Evolutionary conservation across 2,113 vertebrate species (phyloP).

Genomic region (Tamias sibiricus): DNA sequence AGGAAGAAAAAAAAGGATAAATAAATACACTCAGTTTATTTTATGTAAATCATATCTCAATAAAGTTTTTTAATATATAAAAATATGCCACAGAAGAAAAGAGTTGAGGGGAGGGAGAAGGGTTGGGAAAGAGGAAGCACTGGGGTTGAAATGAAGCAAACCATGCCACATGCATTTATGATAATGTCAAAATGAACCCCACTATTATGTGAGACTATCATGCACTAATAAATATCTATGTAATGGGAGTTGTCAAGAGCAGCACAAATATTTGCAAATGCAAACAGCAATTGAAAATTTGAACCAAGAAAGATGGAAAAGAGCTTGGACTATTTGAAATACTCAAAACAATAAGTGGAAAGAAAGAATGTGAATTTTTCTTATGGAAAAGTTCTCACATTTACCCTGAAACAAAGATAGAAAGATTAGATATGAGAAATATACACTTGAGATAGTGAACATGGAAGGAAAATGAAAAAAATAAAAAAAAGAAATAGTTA

Average conservation of each 20-base stretch:
- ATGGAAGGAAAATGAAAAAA: not conserved
- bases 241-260: not conserved
- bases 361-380: not conserved
- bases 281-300: not conserved
- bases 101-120: no score
- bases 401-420: not conserved
- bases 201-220: no score
- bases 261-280: not conserved
- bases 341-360: not conserved
- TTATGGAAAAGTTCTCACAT: not conserved
- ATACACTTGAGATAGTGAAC: conserved; percentile 9
- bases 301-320: not conserved
- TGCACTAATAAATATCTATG: no score
- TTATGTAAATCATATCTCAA: not conserved
- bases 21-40: not conserved
- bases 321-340: not conserved
- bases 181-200: no score
- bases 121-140: no score
- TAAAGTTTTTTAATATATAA: not conserved
- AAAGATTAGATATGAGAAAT: not conserved
- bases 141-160: no score
- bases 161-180: no score
- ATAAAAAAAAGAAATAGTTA: not conserved
- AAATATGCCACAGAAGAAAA: not conserved
- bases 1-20: not conserved